phyloP scores from a whole-genome alignment of 2,797 vertebrate genomes.

The Hydrophis major region DNA sequence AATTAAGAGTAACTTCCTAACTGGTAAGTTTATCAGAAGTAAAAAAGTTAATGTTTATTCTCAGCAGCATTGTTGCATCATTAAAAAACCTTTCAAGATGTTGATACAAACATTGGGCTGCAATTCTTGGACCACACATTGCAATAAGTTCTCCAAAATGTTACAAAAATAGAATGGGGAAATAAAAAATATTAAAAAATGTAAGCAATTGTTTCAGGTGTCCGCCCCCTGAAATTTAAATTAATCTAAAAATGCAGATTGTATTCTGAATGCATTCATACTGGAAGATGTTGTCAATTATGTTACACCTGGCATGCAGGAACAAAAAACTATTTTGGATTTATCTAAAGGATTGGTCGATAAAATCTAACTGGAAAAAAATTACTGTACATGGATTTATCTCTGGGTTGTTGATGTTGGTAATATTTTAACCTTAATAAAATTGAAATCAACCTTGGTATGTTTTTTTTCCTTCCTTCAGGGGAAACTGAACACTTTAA shows the following conservation, averaged over 20 bases:
- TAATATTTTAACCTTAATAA: neutral
- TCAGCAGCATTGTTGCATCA: neutral
- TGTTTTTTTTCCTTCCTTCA: conserved; percentile 49
- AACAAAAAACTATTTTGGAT: neutral
- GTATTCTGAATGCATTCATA: neutral
- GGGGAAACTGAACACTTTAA: conserved; percentile 89
- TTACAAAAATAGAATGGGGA: neutral
- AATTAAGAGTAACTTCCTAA: neutral
- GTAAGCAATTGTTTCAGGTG: neutral
- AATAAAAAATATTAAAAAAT: neutral
- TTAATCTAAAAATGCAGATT: neutral
- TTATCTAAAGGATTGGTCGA: neutral
- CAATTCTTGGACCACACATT: neutral
- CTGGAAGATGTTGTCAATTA: neutral
- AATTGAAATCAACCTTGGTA: neutral
- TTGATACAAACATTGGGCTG: neutral
- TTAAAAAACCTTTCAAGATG: neutral
- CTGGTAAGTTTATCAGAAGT: neutral
- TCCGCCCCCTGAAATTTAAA: neutral
- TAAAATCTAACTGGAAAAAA: neutral
- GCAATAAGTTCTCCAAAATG: neutral
- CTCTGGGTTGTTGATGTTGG: neutral
- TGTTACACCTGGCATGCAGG: neutral
- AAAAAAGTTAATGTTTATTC: neutral
- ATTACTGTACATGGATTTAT: neutral